Conservation (phyloP, 2,113 vertebrate genomes). For the Trogon melanurus region DNA sequence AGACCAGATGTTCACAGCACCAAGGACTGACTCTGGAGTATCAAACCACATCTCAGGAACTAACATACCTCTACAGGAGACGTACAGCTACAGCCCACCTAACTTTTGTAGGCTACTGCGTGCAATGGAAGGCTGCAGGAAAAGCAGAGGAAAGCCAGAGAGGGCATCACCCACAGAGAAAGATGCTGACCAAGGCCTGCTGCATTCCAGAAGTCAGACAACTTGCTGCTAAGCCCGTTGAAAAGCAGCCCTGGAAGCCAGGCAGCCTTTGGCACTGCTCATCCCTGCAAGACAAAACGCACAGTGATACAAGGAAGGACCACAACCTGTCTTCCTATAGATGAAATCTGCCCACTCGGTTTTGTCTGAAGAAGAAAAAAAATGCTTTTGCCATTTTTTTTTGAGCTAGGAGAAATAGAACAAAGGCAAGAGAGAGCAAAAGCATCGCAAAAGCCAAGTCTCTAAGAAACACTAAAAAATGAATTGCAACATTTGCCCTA, state of each 20-base stretch:
- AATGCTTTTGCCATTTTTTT: neutral
- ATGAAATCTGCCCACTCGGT: neutral
- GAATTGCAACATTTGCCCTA: neutral
- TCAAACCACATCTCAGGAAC: neutral
- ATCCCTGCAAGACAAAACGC: neutral
- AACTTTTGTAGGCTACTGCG: neutral
- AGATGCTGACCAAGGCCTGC: neutral
- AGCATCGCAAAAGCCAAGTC: neutral
- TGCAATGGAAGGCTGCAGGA: neutral
- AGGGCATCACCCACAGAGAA: neutral
- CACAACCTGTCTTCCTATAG: neutral
- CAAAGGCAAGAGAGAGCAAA: neutral
- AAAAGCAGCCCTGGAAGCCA: neutral
- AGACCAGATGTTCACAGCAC: neutral
- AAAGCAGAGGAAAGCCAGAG: neutral
- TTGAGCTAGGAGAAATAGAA: neutral
- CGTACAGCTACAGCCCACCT: neutral
- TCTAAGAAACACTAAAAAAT: neutral
- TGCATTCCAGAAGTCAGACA: neutral
- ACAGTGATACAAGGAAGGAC: neutral
- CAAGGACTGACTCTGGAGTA: neutral
- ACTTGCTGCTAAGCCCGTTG: neutral
- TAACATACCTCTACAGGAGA: neutral
- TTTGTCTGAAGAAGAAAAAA: neutral
- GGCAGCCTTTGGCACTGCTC: neutral